A percentile compares a stretch with the other conserved stretches of the same genome.
Evolutionary conservation across 2,113 vertebrate species (phyloP).

Genomic region (Alligator mississippiensis): DNA sequence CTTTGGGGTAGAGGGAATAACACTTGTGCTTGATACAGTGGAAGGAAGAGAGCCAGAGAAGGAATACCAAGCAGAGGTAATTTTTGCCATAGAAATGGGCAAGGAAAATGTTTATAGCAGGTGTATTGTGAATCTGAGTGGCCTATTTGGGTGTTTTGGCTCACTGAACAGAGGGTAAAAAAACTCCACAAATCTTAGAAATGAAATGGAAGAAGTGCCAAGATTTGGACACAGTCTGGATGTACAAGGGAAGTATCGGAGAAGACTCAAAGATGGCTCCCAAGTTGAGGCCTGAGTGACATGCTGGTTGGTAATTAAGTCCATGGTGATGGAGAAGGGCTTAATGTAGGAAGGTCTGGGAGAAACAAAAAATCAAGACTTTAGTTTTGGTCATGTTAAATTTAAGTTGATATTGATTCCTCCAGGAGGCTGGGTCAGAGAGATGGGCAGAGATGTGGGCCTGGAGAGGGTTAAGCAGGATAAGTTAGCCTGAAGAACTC

Average conservation of each 20-base stretch:
- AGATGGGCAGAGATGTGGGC: rapidly evolving
- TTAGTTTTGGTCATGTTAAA: not conserved
- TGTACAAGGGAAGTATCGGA: not conserved
- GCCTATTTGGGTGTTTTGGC: not conserved
- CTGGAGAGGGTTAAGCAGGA: not conserved
- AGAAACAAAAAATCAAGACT: not conserved
- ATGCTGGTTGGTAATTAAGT: not conserved
- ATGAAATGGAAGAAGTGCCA: not conserved
- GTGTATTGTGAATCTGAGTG: not conserved
- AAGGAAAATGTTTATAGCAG: not conserved
- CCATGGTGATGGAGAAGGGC: not conserved
- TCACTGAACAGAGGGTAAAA: not conserved
- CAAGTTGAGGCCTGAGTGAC: not conserved
- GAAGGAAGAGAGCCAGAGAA: not conserved
- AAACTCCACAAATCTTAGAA: not conserved
- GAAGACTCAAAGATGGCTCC: not conserved
- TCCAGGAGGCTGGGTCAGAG: not conserved
- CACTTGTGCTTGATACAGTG: not conserved
- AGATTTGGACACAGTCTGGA: not conserved
- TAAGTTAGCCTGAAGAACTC: not conserved
- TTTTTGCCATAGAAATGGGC: not conserved
- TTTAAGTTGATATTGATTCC: not conserved
- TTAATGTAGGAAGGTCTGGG: not conserved
- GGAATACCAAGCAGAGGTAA: not conserved
- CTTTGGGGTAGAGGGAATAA: not conserved